Base-by-base conservation (phyloP, 1,140 invertebrate genomes). In the Lepidurus apus region DNA sequence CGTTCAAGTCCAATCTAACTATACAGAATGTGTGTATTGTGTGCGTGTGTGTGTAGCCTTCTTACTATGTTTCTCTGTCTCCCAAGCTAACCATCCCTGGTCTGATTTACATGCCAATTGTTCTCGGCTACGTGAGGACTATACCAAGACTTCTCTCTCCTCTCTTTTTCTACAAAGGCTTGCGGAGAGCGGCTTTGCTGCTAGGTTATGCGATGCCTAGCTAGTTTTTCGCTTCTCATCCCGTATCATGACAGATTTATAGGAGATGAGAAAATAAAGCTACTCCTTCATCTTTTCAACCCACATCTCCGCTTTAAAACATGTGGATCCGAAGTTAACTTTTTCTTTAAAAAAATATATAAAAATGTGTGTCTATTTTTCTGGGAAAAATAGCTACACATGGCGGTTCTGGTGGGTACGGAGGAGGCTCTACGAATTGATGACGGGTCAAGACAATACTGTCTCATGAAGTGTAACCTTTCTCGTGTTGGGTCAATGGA, bases 21-120 rank as follows among this genome's bases (percentile, higher is more conserved):
- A n/a, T n/a, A 65, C 53, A 65, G 53, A 65, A 65, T 17, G 53
- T 65, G 17, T 65, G 34, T 34, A 34, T 17, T 9, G 10, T 47
- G 45, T 65, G 53, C 8, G 53, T 21, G 53, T 65, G 53, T 65
- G 21, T 65, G 17, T 65, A 7, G 53, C 53, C 53, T 65, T 65
- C 53, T 11, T 65, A 65, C 13, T 65, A 17, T 21, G 53, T 65
- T 13, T 65, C 53, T 21, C 53, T 65, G 13, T 65, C n/a, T 65
- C 53, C 53, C 53, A 21, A 65, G 53, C 53, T 65, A 65, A 65
- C 53, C 53, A 65, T 65, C 53, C 13, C 13, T 17, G 53, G 53
- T n/a, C 53, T 65, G 53, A 65, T 65, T 65, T 65, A 65, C 53
- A 65, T 65, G 53, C 53, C 53, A 65, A 65, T 65, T 65, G 53